Conservation (phyloP, 2,113 vertebrate genomes). For the Entomyzon cyanotis region DNA sequence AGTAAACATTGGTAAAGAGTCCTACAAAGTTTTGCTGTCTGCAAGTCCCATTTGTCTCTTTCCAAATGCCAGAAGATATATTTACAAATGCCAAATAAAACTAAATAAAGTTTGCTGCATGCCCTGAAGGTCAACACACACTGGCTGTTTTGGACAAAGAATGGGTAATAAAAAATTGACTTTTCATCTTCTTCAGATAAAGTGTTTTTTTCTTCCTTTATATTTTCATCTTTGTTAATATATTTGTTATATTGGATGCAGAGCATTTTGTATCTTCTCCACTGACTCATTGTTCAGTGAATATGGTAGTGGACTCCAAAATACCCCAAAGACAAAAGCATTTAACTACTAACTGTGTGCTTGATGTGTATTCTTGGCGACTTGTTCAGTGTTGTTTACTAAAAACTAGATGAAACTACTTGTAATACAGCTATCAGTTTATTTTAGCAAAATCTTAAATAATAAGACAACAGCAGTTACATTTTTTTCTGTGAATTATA, state of each 20-base stretch:
- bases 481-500: neutral
- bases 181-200: neutral
- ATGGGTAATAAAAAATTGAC: neutral
- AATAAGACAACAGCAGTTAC: neutral
- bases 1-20: neutral
- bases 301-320: neutral
- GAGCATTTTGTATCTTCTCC: neutral
- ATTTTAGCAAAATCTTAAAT: conserved; percentile 41
- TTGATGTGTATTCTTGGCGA: neutral
- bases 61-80: neutral
- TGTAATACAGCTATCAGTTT: neutral
- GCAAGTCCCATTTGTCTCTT: neutral
- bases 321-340: neutral
- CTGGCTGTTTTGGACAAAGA: neutral
- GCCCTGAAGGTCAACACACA: neutral
- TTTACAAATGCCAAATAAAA: neutral
- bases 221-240: neutral
- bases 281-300: neutral
- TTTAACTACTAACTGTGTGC: neutral
- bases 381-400: neutral
- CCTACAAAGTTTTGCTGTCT: neutral
- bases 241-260: neutral
- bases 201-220: neutral
- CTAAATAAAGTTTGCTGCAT: neutral
- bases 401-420: neutral